Conservation (phyloP, 2,888 invertebrate genomes). For the Brachyptera risi region DNA sequence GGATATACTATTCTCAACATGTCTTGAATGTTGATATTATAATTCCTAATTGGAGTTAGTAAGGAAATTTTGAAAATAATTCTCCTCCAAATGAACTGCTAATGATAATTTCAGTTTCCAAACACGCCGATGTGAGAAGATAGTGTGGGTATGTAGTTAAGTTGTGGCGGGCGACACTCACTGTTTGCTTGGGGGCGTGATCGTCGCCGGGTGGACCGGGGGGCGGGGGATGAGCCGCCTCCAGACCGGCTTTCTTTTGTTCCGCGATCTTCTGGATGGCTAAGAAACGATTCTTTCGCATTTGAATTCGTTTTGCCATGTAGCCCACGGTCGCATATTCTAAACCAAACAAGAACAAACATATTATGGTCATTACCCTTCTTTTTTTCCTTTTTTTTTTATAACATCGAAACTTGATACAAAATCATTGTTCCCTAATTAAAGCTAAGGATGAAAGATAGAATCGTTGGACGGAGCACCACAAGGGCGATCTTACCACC, state of each 20-base stretch:
- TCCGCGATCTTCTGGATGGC: conserved; percentile 89
- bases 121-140: background rate
- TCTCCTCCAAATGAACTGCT: too few relatives aligned
- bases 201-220: conserved; percentile 64
- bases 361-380: too few relatives aligned
- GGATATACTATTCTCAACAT: too few relatives aligned
- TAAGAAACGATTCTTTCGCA: conserved; percentile 89
- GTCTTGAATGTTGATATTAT: too few relatives aligned
- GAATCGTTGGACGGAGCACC: too few relatives aligned
- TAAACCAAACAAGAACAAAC: conserved; percentile 50
- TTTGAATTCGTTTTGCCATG: conserved; percentile 95
- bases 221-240: conserved; percentile 54
- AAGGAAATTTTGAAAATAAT: too few relatives aligned
- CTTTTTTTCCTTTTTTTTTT: too few relatives aligned
- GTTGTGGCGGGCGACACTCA: conserved; percentile 52
- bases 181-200: conserved; percentile 72
- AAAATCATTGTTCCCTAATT: too few relatives aligned
- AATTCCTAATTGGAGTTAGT: too few relatives aligned
- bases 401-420: too few relatives aligned
- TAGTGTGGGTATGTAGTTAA: background rate
- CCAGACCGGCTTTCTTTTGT: conserved; percentile 77
- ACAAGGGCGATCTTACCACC: too few relatives aligned
- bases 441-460: too few relatives aligned
- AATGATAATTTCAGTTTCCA: background rate
- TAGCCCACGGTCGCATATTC: conserved; percentile 98